Evolutionary conservation across 1,140 invertebrate genomes (phyloP), one percentile per base, ranked within the genome.

Genomic region (Drosophila pectinifera): DNA sequence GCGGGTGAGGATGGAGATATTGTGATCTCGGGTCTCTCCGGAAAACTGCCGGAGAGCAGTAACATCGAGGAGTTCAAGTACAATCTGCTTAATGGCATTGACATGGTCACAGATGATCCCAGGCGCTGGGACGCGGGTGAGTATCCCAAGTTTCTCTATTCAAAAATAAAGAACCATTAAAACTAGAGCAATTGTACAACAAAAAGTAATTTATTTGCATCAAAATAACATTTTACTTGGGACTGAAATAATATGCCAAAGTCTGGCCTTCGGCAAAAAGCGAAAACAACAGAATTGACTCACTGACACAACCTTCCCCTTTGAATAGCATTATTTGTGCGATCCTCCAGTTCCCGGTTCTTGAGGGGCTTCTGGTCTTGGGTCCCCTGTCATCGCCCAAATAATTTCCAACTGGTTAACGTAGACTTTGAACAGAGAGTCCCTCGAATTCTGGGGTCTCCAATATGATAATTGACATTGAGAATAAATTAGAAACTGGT

Each of bases 21-120:
- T 65, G 97, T 98, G 45, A 96, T 99, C 73, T 95, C 95, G 34
- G 98, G 98, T 42, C 94, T 99, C 65, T 98, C 97, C 41, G 97
- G 97, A 46, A 95, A 97, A 78, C 94, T 98, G 51, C 98, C 98
- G 0, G 96, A 98, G 91, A 97, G 96, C 42, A 94, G 95, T 53
- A 96, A 95, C 88, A 95, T 99, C 64, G 96, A 97, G 80, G 97
- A 99, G 92, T 98, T 99, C 92, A 96, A 95, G 77, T 93, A 97
- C 67, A 94, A 98, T 78, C 94, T 99, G 24, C 96, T 97, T 83
- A 95, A 95, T 45, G 96, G 96, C 13, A 94, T 97, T 8, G 97
- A 99, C 92, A 95, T 99, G 93, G 95, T 99, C 48, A 98, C 97
- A 16, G 96, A 96, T 61, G 96, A 98, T 90, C 95, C 96, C 24